These are phyloP conservation scores for Augochlora pura DNA, from an alignment of 1,140 invertebrate species.

Conservation along the genomic window DNA sequence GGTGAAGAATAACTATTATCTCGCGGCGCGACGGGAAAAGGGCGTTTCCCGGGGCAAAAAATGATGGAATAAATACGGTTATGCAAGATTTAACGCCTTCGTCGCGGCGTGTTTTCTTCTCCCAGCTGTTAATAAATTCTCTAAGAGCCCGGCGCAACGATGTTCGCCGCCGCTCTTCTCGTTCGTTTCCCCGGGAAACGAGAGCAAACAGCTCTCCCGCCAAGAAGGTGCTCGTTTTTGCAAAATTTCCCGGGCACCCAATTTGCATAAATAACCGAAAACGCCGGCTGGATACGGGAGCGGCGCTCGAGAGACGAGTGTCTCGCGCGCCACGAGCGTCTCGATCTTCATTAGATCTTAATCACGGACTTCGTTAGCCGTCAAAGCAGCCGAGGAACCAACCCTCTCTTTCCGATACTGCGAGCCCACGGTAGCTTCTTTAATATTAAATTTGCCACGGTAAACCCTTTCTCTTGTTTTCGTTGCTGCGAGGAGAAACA, in stretches of 20 bases:
- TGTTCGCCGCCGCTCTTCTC: not conserved
- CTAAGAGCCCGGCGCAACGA: not conserved
- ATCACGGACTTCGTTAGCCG: conserved; percentile 9
- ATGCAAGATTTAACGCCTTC: no score
- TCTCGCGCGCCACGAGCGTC: not conserved
- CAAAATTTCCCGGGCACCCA: conserved; percentile 25
- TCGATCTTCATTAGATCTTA: conserved; percentile 50
- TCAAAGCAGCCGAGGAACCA: not conserved
- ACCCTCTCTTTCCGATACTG: not conserved
- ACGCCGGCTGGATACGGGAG: conserved; percentile 10
- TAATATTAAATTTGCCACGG: not conserved
- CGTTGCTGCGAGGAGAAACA: no score
- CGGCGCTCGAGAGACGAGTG: not conserved
- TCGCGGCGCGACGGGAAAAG: not conserved
- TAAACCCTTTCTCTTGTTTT: not conserved
- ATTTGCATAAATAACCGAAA: conserved; percentile 43
- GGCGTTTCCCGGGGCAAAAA: not conserved
- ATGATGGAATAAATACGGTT: not conserved
- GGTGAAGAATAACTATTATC: not conserved
- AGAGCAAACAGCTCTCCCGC: not conserved
- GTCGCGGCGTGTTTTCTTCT: no score
- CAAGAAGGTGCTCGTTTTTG: not conserved
- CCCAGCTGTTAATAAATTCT: conserved; percentile 24
- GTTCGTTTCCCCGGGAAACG: conserved; percentile 7
- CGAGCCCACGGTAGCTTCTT: not conserved